These are phyloP conservation scores for Ganaspis sp. DNA, from an alignment of 1,140 invertebrate species.

Conservation along the genomic window DNA sequence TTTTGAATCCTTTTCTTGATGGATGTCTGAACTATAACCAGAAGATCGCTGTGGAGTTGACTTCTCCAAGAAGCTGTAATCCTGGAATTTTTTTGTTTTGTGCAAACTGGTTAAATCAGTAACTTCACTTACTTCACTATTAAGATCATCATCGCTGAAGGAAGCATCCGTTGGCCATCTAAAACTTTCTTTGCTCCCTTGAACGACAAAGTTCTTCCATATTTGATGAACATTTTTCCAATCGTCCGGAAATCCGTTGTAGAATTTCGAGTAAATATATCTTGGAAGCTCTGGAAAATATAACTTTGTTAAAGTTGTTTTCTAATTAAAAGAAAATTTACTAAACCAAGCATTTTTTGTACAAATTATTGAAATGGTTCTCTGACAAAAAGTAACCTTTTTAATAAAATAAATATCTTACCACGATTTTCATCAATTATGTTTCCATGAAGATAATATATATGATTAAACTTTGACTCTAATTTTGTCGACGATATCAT, in stretches of 20 bases:
- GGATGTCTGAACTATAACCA: constrained; percentile 32
- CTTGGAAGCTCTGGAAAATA: constrained; percentile 63
- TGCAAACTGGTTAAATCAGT: constrained; percentile 38
- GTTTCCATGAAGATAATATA: constrained; percentile 62
- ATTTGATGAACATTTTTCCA: constrained; percentile 68
- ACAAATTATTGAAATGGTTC: too few species aligned
- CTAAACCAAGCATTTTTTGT: too few species aligned
- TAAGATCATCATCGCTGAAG: constrained; percentile 69
- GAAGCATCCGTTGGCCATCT: constrained; percentile 67
- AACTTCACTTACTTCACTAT: constrained; percentile 63
- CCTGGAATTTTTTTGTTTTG: constrained; percentile 11
- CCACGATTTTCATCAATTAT: constrained; percentile 61
- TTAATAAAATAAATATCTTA: constrained; percentile 42
- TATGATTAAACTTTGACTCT: constrained; percentile 61
- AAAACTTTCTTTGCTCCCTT: constrained; percentile 57
- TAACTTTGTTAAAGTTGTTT: too few species aligned
- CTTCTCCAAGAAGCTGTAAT: neutral
- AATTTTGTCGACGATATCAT: constrained; percentile 54
- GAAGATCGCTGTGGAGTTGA: neutral
- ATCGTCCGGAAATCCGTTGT: constrained; percentile 72
- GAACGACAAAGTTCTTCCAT: constrained; percentile 60
- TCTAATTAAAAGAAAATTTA: too few species aligned
- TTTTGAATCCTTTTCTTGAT: neutral
- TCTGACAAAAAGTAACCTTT: too few species aligned
- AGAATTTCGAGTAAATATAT: constrained; percentile 68